Conservation (phyloP, 2,888 invertebrate species). For the Ormyrus nitidulus region DNA sequence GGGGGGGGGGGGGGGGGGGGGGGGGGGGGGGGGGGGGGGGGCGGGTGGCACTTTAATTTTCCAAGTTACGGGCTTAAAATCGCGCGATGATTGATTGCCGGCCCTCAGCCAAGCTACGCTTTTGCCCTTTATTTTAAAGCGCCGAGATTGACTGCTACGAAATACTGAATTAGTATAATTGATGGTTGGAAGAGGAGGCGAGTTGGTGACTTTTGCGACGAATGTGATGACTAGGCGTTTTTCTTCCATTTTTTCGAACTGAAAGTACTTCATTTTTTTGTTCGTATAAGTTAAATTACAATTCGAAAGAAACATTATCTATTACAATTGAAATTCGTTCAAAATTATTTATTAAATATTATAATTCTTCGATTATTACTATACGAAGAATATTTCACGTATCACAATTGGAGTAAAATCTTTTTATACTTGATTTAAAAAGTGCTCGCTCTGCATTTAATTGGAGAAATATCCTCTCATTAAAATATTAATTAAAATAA, state of each 20-base stretch:
- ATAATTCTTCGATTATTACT: too few relatives aligned
- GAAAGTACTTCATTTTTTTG: too few relatives aligned
- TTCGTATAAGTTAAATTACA: too few relatives aligned
- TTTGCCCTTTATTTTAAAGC: conserved; percentile 35
- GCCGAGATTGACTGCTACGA: conserved; percentile 49
- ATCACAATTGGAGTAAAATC: too few relatives aligned
- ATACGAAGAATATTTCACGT: too few relatives aligned
- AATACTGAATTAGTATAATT: conserved; percentile 54
- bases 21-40: neutral
- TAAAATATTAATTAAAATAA: neutral
- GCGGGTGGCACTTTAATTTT: conserved; percentile 43
- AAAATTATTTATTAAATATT: too few relatives aligned
- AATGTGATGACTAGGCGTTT: conserved; percentile 4
- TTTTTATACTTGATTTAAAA: too few relatives aligned
- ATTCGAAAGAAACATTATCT: too few relatives aligned
- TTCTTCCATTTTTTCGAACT: neutral
- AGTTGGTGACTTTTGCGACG: conserved; percentile 3
- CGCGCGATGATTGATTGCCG: conserved; percentile 52
- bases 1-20: too few relatives aligned
- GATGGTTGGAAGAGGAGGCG: conserved; percentile 29
- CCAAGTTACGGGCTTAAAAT: conserved; percentile 48
- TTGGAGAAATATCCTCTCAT: neutral
- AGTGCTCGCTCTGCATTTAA: conserved; percentile 1
- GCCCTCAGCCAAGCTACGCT: neutral
- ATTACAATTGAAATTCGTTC: too few relatives aligned